A percentile compares a stretch with the other conserved stretches of the same genome.
Conservation (phyloP, 2,113 vertebrate genomes). For the Choloepus hoffmanni region DNA sequence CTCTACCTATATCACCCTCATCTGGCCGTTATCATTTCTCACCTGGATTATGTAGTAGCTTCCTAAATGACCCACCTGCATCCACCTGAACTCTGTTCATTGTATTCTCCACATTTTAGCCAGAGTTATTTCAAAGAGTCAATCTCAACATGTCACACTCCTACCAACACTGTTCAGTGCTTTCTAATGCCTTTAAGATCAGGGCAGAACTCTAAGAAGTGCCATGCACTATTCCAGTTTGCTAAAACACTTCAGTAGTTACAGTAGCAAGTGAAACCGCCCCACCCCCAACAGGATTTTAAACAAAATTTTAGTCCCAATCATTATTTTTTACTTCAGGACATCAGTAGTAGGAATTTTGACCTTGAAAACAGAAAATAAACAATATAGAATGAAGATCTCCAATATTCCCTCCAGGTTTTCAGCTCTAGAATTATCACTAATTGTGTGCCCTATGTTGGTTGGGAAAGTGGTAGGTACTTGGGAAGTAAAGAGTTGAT, state of each 20-base stretch:
- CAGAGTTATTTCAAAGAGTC: neutral
- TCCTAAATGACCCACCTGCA: neutral
- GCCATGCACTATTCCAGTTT: neutral
- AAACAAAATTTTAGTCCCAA: neutral
- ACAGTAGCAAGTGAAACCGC: neutral
- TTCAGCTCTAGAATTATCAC: neutral
- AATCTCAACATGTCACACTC: too few relatives aligned
- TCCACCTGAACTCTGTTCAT: neutral
- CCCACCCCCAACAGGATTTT: neutral
- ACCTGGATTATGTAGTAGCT: neutral
- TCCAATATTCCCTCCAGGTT: neutral
- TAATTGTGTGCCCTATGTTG: neutral
- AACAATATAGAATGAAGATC: neutral
- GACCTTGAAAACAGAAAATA: neutral
- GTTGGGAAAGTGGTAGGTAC: accelerated
- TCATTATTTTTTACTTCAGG: neutral
- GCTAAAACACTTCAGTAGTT: neutral
- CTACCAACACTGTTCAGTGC: neutral
- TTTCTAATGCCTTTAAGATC: neutral
- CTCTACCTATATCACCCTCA: accelerated
- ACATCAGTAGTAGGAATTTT: neutral
- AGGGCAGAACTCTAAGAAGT: neutral
- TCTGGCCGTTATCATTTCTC: neutral
- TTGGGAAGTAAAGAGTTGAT: neutral
- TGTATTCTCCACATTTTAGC: neutral